Evolutionary conservation across 2,888 invertebrate genomes (phyloP), one percentile per base, ranked within the genome.

Genomic region (Eristalis intricaria): DNA sequence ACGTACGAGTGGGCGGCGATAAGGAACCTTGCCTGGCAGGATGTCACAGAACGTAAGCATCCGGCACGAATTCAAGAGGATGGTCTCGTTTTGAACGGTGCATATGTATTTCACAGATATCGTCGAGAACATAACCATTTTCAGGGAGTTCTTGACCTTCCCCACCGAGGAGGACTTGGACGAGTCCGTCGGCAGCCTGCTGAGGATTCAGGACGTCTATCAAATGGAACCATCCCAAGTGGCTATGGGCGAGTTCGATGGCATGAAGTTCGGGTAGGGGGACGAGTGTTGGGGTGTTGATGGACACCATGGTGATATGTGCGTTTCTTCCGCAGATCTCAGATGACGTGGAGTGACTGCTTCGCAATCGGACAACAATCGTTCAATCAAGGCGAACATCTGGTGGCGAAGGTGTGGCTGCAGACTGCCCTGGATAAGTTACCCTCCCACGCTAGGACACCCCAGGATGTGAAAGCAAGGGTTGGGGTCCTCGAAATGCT

Each of bases 1-100:
- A 97, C 98, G 0, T 95, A 96, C 1, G 98, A 98, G 92, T 97
- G 98, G 92, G 90, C 89, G 4, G 95, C 95, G 81, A 68, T 92
- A n/a, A 96, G 96, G 91, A 93, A 95, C 87, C 94, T 96, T 50
- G 90, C 91, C 69, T 84, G 69, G 64, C 58, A 65, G 74, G 87
- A 77, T 70, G 89, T 84, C 68, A 90, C 88, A 83, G 84, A 76
- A 63, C 73, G 63, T 68, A 76, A 70, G 43, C 70, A 71, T 66
- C 32, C 50, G 50, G 23, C 43, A 38, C 0, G 19, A 50, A 19
- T 50, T 50, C 19, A 50, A 50, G 50, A 74, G 5, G 11, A 29
- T 58, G 63, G 29, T 23, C 7, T 29, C 26, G 2, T 1, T 22
- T 50, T 35, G 19, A 15, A 38, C 38, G 38, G 38, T 15, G 26